A percentile compares a stretch with the other conserved stretches of the same genome.
Conservation (phyloP, 2,888 invertebrate species). For the Artemia sinica region DNA sequence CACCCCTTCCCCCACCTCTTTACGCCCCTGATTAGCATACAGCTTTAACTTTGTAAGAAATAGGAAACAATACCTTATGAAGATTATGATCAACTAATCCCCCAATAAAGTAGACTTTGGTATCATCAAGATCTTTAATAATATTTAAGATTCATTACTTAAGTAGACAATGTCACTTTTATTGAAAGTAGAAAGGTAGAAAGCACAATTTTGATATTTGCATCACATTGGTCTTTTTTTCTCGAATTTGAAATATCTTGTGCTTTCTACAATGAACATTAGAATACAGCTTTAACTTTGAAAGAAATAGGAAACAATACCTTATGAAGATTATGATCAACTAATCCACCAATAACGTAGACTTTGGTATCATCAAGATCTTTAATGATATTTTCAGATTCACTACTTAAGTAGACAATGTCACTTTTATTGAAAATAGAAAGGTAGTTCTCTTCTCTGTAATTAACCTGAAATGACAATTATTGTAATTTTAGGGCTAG, state of each 20-base stretch:
- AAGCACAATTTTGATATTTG: too few relatives aligned
- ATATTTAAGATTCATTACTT: slow-evolving; percentile 84
- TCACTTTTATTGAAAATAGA: slow-evolving; percentile 55
- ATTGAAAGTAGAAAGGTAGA: slow-evolving; percentile 49
- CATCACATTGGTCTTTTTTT: too few relatives aligned
- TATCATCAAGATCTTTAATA: slow-evolving; percentile 48
- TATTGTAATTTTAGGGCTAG: slow-evolving; percentile 19
- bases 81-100: slow-evolving; percentile 94
- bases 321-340: slow-evolving; percentile 92
- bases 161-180: slow-evolving; percentile 70
- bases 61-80: slow-evolving; percentile 47
- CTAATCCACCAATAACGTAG: slow-evolving; percentile 90
- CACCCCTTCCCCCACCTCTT: too few relatives aligned
- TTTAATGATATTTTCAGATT: slow-evolving; percentile 66
- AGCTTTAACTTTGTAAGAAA: too few relatives aligned
- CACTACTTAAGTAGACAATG: slow-evolving; percentile 78
- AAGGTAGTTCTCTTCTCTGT: slow-evolving; percentile 46
- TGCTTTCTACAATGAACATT: too few relatives aligned
- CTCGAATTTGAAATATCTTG: too few relatives aligned
- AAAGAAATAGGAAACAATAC: slow-evolving; percentile 32
- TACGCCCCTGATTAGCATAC: too few relatives aligned
- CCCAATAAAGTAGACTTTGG: slow-evolving; percentile 79
- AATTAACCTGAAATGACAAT: slow-evolving; percentile 42
- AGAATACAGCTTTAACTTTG: too few relatives aligned
- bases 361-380: slow-evolving; percentile 53